Conservation (phyloP, 2,888 invertebrate genomes). For the Harpalus rufipes region DNA sequence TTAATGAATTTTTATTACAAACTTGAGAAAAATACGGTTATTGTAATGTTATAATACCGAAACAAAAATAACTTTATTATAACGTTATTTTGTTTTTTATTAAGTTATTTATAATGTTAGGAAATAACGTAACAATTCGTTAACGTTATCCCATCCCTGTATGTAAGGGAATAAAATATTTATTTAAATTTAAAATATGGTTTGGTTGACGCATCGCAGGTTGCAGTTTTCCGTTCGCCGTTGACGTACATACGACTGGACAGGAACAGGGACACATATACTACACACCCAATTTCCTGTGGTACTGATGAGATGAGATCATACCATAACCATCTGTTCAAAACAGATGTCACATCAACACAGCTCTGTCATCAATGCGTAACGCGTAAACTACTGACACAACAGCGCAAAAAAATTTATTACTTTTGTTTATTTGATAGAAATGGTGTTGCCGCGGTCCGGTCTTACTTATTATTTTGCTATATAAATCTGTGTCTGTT, state of each 20-base stretch:
- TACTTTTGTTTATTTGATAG: not conserved
- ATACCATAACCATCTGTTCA: slow-evolving; percentile 66
- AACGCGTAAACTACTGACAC: slow-evolving; percentile 13
- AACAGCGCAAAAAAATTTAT: not conserved
- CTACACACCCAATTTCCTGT: slow-evolving; percentile 56
- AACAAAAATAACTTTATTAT: too few species aligned
- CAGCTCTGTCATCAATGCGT: slow-evolving; percentile 7
- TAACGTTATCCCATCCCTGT: too few species aligned
- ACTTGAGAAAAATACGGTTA: too few species aligned
- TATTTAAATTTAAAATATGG: slow-evolving; percentile 20
- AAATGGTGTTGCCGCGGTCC: slow-evolving; percentile 18
- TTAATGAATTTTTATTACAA: too few species aligned
- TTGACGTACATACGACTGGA: slow-evolving; percentile 15
- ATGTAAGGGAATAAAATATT: slow-evolving; percentile 18
- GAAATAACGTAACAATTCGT: too few species aligned
- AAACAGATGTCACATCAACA: slow-evolving; percentile 49
- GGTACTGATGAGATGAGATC: slow-evolving; percentile 54
- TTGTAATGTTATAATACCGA: too few species aligned
- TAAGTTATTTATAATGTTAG: too few species aligned
- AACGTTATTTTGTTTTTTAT: too few species aligned
- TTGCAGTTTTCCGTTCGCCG: too few species aligned
- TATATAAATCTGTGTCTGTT: not conserved
- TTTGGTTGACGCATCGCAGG: not conserved
- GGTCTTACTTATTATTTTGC: not conserved
- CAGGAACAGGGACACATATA: not conserved